phyloP scores from a whole-genome alignment of 1,140 invertebrate species.

The Panagrolaimus sp. region DNA sequence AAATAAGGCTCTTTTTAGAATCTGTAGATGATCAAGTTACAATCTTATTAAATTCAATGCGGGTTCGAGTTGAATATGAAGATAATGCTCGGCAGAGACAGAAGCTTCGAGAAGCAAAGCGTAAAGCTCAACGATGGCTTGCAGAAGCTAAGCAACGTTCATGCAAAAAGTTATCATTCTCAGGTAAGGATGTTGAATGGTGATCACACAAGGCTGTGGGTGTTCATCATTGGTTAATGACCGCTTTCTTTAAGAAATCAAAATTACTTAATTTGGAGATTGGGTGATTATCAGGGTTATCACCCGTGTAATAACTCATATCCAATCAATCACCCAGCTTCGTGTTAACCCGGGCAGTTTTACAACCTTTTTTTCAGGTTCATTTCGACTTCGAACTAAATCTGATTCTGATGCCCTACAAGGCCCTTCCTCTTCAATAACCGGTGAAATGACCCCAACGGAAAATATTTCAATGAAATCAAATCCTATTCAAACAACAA shows the following conservation, averaged over 20 bases:
- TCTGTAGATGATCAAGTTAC: constrained; percentile 22
- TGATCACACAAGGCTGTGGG: too few species aligned
- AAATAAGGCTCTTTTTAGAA: too few species aligned
- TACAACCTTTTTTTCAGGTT: too few species aligned
- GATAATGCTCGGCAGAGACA: constrained; percentile 19
- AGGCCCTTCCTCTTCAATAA: background rate
- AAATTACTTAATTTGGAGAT: too few species aligned
- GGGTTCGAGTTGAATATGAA: constrained; percentile 22
- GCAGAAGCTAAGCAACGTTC: constrained; percentile 15
- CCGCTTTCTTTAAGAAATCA: too few species aligned
- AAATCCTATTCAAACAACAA: background rate
- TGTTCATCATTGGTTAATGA: too few species aligned
- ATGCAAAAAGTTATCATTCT: constrained; percentile 4
- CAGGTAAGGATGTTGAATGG: too few species aligned
- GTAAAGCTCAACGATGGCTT: constrained; percentile 17
- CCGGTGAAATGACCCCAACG: background rate
- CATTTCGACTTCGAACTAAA: background rate
- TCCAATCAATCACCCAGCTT: too few species aligned
- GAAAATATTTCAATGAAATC: constrained; percentile 7
- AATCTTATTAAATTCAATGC: constrained; percentile 18
- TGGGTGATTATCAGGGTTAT: too few species aligned
- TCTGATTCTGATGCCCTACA: background rate
- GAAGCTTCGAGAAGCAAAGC: constrained; percentile 17
- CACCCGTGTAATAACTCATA: too few species aligned
- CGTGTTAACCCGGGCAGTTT: too few species aligned